A percentile compares a stretch with the other conserved stretches of the same genome.
These are phyloP conservation scores for Syrrhaptes paradoxus DNA, from an alignment of 2,113 vertebrate genomes.

Conservation along the genomic window DNA sequence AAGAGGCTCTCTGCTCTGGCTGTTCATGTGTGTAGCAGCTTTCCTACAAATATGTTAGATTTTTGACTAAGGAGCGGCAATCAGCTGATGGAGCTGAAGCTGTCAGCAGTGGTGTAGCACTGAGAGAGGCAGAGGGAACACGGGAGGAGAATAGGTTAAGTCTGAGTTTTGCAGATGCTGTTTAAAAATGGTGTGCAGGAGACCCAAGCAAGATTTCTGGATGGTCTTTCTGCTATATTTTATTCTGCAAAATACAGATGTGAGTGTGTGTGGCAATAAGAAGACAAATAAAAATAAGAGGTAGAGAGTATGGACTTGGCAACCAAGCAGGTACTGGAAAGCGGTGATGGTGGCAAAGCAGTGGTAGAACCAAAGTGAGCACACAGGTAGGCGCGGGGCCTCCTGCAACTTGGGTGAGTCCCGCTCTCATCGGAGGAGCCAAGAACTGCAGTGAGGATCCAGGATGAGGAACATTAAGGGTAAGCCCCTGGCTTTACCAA, in stretches of 20 bases:
- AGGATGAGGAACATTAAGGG: neutral
- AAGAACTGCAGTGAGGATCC: neutral
- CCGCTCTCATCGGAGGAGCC: neutral
- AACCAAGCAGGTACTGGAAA: neutral
- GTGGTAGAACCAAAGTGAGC: fast-evolving
- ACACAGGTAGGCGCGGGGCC: fast-evolving
- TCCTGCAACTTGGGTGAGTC: neutral
- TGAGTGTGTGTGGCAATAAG: neutral
- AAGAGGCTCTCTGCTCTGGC: neutral
- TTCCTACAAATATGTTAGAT: neutral
- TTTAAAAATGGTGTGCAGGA: neutral
- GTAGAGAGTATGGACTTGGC: neutral
- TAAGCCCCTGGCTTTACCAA: too few species aligned
- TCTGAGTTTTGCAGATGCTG: neutral
- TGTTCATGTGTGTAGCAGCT: neutral
- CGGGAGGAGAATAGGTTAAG: too few species aligned
- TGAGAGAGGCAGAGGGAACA: neutral
- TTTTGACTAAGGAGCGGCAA: neutral
- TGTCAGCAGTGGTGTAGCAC: neutral
- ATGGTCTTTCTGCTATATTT: neutral
- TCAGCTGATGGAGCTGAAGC: neutral
- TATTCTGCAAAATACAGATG: neutral
- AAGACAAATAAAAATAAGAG: neutral
- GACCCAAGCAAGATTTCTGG: neutral
- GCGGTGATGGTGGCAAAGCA: neutral